phyloP scores from a whole-genome alignment of 2,113 vertebrate species.

The Eidolon helvum region DNA sequence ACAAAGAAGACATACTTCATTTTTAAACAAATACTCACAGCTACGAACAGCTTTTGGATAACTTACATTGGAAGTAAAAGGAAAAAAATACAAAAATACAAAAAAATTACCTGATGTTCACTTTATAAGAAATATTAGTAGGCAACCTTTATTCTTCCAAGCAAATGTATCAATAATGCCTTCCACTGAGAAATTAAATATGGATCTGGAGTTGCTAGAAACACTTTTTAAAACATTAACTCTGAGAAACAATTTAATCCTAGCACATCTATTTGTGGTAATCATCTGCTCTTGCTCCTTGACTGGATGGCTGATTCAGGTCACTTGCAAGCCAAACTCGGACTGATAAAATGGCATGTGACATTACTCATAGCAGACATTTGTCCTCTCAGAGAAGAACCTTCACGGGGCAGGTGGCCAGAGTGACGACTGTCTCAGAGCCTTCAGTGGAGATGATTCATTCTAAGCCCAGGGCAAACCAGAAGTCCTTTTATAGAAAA shows the following conservation, averaged over 20 bases:
- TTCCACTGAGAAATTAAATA: constrained; percentile 1
- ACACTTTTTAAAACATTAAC: not conserved
- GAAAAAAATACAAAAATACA: not conserved
- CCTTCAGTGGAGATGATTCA: not conserved
- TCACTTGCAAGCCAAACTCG: not conserved
- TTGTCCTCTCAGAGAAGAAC: not conserved
- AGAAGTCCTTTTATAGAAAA: not conserved
- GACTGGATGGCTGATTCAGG: not conserved
- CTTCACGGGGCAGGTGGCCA: not conserved
- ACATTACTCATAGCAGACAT: not conserved
- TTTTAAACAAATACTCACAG: constrained; percentile 11
- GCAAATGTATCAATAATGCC: not conserved
- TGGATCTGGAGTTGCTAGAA: not conserved
- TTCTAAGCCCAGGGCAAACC: not conserved
- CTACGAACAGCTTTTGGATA: not conserved
- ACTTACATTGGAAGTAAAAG: not conserved
- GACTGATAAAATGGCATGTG: not conserved
- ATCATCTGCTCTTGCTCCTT: not conserved
- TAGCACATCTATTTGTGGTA: not conserved
- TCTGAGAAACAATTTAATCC: not conserved
- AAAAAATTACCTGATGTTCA: not conserved
- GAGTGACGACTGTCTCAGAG: not conserved
- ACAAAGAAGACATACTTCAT: not conserved
- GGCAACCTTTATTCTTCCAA: not conserved
- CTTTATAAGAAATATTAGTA: not conserved